A percentile compares a stretch with the other conserved stretches of the same genome.
Conservation (phyloP, 2,888 invertebrate genomes). For the Heteromyza rotundicornis region DNA sequence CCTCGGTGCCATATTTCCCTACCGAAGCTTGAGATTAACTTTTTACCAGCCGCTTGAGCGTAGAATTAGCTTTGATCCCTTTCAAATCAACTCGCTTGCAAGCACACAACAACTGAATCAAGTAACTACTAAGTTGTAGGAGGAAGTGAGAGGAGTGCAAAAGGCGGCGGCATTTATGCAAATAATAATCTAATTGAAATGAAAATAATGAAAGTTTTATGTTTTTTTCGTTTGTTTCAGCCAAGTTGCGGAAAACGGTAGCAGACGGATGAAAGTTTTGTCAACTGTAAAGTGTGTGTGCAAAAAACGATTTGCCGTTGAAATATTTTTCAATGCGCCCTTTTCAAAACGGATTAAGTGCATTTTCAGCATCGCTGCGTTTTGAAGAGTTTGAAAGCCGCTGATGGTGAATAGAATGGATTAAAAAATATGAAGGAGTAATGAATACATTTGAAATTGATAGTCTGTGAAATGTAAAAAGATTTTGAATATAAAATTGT, state of each 20-base stretch:
- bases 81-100: background rate
- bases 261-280: background rate
- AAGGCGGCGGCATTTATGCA: slow-evolving; percentile 10
- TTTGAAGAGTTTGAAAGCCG: slow-evolving; percentile 14
- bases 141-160: slow-evolving; percentile 3
- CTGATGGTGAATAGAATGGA: background rate
- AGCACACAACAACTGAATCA: too few relatives aligned
- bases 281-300: background rate
- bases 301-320: background rate
- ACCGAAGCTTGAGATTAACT: too few relatives aligned
- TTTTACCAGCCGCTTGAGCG: background rate
- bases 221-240: background rate
- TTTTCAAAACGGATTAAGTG: slow-evolving; percentile 22
- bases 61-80: background rate
- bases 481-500: too few relatives aligned
- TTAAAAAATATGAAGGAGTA: background rate
- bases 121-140: too few relatives aligned
- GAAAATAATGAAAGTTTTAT: background rate
- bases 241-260: background rate
- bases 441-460: background rate
- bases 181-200: slow-evolving; percentile 13
- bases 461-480: too few relatives aligned
- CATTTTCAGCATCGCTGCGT: slow-evolving; percentile 43
- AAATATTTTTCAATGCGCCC: background rate
- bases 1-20: too few relatives aligned